These are phyloP conservation scores for Thymelicus sylvestris DNA, from an alignment of 2,888 invertebrate genomes.

Conservation along the genomic window DNA sequence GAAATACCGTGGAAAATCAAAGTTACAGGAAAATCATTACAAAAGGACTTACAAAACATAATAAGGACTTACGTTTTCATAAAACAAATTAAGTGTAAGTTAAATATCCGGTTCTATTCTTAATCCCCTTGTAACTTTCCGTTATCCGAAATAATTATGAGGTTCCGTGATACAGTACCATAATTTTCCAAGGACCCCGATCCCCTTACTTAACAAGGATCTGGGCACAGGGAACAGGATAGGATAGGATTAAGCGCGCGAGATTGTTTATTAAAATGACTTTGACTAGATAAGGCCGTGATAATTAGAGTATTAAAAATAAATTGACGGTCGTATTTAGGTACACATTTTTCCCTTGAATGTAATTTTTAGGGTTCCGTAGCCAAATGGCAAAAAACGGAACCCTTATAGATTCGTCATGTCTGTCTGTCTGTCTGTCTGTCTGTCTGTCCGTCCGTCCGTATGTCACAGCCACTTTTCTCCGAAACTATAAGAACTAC, in stretches of 20 bases:
- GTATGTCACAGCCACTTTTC: no score
- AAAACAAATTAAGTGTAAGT: not conserved
- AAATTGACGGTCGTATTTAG: no score
- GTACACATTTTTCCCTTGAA: no score
- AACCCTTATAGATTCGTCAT: no score
- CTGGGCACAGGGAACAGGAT: not conserved
- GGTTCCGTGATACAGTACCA: slow-evolving; percentile 11
- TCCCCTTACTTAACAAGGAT: not conserved
- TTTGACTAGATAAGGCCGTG: not conserved
- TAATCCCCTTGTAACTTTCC: slow-evolving; percentile 10
- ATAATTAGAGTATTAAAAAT: no score
- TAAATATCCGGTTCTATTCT: slow-evolving; percentile 8
- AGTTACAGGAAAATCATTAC: not conserved
- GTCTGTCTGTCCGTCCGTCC: no score
- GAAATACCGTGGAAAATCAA: no score
- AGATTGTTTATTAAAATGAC: slow-evolving; percentile 3
- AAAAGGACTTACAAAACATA: not conserved
- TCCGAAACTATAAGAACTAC: no score
- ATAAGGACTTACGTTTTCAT: not conserved
- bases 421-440: no score
- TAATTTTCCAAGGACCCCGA: slow-evolving; percentile 16
- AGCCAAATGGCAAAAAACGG: no score
- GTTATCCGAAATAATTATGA: slow-evolving; percentile 30
- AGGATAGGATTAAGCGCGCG: not conserved
- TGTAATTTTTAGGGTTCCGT: no score